phyloP scores from a whole-genome alignment of 2,113 vertebrate genomes.

The Thamnaconus septentrionalis region DNA sequence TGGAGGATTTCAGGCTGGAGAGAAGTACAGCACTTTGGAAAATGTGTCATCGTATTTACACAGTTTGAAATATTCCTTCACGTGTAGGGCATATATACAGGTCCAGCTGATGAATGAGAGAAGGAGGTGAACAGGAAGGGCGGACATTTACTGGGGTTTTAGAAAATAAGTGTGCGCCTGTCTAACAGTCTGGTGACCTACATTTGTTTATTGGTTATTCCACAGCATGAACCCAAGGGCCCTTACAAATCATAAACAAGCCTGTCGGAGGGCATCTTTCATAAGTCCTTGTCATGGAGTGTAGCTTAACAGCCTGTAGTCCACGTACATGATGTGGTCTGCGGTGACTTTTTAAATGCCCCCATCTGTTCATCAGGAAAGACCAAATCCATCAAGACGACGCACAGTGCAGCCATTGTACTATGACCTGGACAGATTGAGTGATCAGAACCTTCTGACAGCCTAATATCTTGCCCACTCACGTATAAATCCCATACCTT shows the following conservation, averaged over 20 bases:
- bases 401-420: neutral
- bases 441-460: conserved; percentile 28
- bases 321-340: conserved; percentile 19
- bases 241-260: conserved; percentile 49
- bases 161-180: conserved; percentile 26
- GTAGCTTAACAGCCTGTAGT: conserved; percentile 37
- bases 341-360: conserved; percentile 23
- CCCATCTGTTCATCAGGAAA: conserved; percentile 51
- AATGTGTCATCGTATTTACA: conserved; percentile 10
- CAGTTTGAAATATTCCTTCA: conserved; percentile 13
- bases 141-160: conserved; percentile 23
- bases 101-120: conserved; percentile 19
- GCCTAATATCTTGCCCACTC: conserved; percentile 20
- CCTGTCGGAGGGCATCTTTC: conserved; percentile 33
- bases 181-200: conserved; percentile 61
- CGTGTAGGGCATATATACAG: conserved; percentile 6
- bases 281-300: conserved; percentile 30
- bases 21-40: conserved; percentile 21
- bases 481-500: conserved; percentile 13
- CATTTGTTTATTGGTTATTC: conserved; percentile 61
- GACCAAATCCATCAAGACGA: conserved; percentile 2
- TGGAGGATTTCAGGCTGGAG: conserved; percentile 21
- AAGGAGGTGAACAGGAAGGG: conserved; percentile 19
- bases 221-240: conserved; percentile 27
- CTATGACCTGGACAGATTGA: conserved; percentile 17